phyloP scores from a whole-genome alignment of 2,797 vertebrate genomes.

The Naso thynnoides region DNA sequence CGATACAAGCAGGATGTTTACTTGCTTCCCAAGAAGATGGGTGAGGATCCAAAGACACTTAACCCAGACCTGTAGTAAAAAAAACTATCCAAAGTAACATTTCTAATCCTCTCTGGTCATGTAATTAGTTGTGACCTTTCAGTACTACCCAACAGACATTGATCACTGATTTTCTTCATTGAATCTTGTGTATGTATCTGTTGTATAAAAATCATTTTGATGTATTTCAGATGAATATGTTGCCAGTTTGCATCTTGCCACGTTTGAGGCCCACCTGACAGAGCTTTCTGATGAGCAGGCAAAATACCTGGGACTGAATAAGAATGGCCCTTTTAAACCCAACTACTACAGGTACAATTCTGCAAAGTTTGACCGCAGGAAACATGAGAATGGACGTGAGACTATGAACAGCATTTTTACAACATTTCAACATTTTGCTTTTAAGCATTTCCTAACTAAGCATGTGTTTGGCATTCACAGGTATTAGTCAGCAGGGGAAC shows the following conservation, averaged over 20 bases:
- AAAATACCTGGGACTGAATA: constrained; percentile 96
- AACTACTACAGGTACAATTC: constrained; percentile 94
- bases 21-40: constrained; percentile 97
- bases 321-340: constrained; percentile 96
- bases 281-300: constrained; percentile 95
- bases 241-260: constrained; percentile 92
- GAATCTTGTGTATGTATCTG: background rate
- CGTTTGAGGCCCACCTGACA: constrained; percentile 95
- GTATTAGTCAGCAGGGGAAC: constrained; percentile 72
- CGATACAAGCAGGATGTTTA: constrained; percentile 98
- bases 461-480: constrained; percentile 63
- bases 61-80: constrained; percentile 11
- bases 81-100: constrained; percentile 6
- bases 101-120: background rate
- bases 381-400: background rate
- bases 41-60: constrained; percentile 78
- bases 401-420: background rate
- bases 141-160: background rate
- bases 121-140: background rate
- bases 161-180: background rate
- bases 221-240: constrained; percentile 92
- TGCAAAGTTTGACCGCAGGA: background rate
- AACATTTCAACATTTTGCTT: background rate
- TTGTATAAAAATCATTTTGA: background rate
- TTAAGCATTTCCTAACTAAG: background rate